These are phyloP conservation scores for Tachystola acroxantha DNA, from an alignment of 2,888 invertebrate genomes.

Conservation along the genomic window DNA sequence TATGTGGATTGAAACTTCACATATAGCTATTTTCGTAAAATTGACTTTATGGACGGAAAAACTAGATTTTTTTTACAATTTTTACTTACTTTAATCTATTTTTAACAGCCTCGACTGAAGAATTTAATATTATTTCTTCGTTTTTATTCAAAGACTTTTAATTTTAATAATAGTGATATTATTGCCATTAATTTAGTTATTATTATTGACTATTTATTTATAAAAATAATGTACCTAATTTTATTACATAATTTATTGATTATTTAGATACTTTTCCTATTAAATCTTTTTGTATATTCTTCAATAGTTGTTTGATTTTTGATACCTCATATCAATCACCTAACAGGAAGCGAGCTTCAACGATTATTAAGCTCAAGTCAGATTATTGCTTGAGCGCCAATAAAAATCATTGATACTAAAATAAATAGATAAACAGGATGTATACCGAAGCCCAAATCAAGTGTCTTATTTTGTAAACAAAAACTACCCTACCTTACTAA, in stretches of 20 bases:
- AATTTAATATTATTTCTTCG: not conserved
- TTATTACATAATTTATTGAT: not conserved
- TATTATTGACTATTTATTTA: conserved; percentile 1
- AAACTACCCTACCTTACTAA: no score
- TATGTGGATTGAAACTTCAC: no score
- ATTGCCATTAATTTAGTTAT: not conserved
- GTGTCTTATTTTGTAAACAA: no score
- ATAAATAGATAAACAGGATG: no score
- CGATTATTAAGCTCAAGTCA: no score
- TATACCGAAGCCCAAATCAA: no score
- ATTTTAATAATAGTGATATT: not conserved
- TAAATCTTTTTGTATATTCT: conserved; percentile 1
- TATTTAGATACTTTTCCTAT: not conserved
- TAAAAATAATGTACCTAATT: not conserved
- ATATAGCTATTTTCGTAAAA: no score
- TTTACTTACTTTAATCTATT: not conserved
- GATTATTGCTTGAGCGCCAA: no score
- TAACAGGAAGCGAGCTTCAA: no score
- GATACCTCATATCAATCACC: no score
- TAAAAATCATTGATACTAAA: no score
- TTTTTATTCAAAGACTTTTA: not conserved
- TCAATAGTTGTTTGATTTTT: not conserved
- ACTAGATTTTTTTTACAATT: not conserved
- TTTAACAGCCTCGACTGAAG: not conserved
- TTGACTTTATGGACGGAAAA: no score